phyloP scores from a whole-genome alignment of 2,797 vertebrate species.

The Esox lucius region DNA sequence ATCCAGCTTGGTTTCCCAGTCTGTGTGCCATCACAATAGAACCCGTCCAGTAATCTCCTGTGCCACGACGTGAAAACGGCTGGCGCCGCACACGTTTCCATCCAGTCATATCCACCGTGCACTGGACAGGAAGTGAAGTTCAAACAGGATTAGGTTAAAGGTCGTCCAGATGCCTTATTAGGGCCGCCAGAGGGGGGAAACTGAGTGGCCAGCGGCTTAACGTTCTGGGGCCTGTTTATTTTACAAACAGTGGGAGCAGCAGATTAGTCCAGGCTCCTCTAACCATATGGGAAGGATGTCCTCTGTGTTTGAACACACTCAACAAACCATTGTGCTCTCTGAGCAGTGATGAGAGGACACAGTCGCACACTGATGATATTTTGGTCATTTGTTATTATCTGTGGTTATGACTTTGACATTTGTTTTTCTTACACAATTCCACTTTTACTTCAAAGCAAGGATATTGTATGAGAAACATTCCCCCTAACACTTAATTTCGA shows the following conservation, averaged over 20 bases:
- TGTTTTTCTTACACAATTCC: constrained; percentile 20
- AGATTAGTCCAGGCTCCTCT: constrained; percentile 68
- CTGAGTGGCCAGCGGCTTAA: constrained; percentile 55
- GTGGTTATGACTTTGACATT: constrained; percentile 14
- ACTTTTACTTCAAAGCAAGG: constrained; percentile 8
- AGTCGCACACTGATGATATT: constrained; percentile 49
- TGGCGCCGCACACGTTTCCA: constrained; percentile 55
- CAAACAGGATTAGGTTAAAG: constrained; percentile 64
- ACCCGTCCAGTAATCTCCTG: constrained; percentile 53
- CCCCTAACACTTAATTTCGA: constrained; percentile 31
- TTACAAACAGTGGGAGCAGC: constrained; percentile 74
- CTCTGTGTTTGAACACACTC: constrained; percentile 61
- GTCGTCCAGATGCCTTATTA: constrained; percentile 69
- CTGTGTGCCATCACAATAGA: constrained; percentile 41
- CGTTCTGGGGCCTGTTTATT: constrained; percentile 68
- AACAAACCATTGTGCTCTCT: constrained; percentile 65
- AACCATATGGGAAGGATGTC: constrained; percentile 73
- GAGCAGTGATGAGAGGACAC: constrained; percentile 39
- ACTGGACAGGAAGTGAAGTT: constrained; percentile 68
- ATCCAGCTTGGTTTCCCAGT: not conserved
- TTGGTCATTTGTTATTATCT: constrained; percentile 55
- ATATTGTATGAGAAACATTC: constrained; percentile 29
- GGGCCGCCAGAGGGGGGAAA: constrained; percentile 46
- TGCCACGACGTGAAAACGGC: constrained; percentile 46
- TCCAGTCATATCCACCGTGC: constrained; percentile 41